Evolutionary conservation across 2,888 invertebrate genomes (phyloP), one percentile per base, ranked within the genome.

Genomic region (Villa cingulata): DNA sequence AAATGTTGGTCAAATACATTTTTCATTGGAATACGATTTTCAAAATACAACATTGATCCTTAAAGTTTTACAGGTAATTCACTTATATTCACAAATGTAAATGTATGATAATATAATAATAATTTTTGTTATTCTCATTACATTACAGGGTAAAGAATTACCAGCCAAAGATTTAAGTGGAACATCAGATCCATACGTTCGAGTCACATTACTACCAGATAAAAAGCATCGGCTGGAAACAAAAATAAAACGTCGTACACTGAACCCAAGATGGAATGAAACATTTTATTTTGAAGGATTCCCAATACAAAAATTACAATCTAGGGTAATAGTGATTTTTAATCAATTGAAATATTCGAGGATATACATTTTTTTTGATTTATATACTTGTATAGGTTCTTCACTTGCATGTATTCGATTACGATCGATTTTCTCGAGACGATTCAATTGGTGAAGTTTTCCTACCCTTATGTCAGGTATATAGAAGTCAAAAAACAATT

Each of bases 231-330:
- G 90, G 5, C 72, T 91, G 58, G 90, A 91, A 72, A 91, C 91
- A 29, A 91, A 91, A 75, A 90, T 91, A 62, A 91, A 91, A 66
- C 72, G 91, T 51, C 77, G 90, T 52, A 91, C 91, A 17, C 72
- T 91, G 46, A 91, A 91, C 71, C 91, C 91, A 0, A 73, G 89
- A 57, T 91, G 91, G 91, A 91, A 91, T 68, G 91, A 91, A 68
- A 91, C 91, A 23, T 88, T 91, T 66, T 91, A 91, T 68, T 91
- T 91, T 64, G 91, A 91, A 72, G 91, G 91, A 51, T 92, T 90
- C 63, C 90, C 91, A 19, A 88, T 90, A 58, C 90, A 91, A 72
- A 92, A 92, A 70, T 73, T 92, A 48, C 90, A 91, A 64, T 89
- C 87, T 57, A 78, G 91, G 66, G 90, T 77, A 62, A 62, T 32